phyloP scores from a whole-genome alignment of 2,888 invertebrate species.

The Eristalinus sepulchralis region DNA sequence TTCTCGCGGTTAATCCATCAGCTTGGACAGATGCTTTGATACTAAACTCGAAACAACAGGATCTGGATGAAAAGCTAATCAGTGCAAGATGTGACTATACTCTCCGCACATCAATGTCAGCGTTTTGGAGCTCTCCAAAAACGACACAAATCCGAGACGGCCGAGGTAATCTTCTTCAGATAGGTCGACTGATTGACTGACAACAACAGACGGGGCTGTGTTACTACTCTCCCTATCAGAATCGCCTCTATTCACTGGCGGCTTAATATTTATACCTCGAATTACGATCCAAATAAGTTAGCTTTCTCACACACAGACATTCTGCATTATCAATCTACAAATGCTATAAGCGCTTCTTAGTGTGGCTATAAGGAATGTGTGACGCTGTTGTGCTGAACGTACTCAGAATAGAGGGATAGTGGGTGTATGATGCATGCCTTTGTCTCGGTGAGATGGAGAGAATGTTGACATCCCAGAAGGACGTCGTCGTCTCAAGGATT shows the following conservation, averaged over 20 bases:
- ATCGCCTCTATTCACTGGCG: slow-evolving; percentile 62
- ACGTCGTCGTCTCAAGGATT: neutral
- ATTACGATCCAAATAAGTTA: slow-evolving; percentile 55
- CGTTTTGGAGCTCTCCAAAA: slow-evolving; percentile 45
- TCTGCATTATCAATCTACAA: slow-evolving; percentile 58
- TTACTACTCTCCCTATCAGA: slow-evolving; percentile 66
- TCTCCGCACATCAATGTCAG: slow-evolving; percentile 28
- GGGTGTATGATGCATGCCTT: neutral
- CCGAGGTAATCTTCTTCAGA: slow-evolving; percentile 64
- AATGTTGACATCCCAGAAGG: neutral
- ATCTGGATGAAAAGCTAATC: slow-evolving; percentile 58
- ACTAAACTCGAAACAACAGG: slow-evolving; percentile 56
- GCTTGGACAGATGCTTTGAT: slow-evolving; percentile 42
- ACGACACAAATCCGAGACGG: neutral
- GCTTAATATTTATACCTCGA: slow-evolving; percentile 71
- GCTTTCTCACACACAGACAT: slow-evolving; percentile 61
- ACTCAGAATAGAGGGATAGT: slow-evolving; percentile 34
- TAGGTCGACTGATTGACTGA: slow-evolving; percentile 64
- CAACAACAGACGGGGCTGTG: slow-evolving; percentile 43
- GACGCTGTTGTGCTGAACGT: slow-evolving; percentile 20
- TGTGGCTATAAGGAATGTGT: slow-evolving; percentile 33
- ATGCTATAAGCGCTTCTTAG: slow-evolving; percentile 56
- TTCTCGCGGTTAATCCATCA: slow-evolving; percentile 43
- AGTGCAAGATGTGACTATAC: slow-evolving; percentile 30
- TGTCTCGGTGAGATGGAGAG: neutral